Conservation (phyloP, 2,113 vertebrate genomes). For the Narcine bancroftii region DNA sequence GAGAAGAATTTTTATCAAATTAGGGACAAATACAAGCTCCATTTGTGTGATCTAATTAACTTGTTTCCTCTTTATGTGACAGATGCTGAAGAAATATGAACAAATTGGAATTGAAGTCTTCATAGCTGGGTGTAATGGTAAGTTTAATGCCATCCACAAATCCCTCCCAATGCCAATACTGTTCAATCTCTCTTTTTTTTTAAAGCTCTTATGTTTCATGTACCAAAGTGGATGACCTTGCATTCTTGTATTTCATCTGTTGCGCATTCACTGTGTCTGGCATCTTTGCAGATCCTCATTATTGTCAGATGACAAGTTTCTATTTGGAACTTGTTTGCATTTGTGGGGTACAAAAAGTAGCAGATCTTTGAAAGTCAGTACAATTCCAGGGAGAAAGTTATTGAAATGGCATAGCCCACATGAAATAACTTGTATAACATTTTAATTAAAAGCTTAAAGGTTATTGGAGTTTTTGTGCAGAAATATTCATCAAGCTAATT, state of each 20-base stretch:
- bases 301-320: not conserved
- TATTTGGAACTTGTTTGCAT: not conserved
- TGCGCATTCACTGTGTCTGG: no score
- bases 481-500: not conserved
- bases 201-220: no score
- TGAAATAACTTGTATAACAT: not conserved
- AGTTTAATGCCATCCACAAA: slow-evolving; percentile 44
- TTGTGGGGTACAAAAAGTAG: not conserved
- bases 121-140: slow-evolving; percentile 76
- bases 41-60: not conserved
- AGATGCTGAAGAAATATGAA: slow-evolving; percentile 81
- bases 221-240: no score
- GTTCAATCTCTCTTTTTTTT: no score
- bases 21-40: no score
- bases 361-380: not conserved
- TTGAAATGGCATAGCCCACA: not conserved
- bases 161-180: no score
- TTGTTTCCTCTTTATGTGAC: slow-evolving; percentile 46
- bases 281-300: no score
- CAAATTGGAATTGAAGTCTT: slow-evolving; percentile 68
- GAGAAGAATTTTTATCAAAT: not conserved
- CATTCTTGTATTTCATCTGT: no score
- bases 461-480: not conserved
- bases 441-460: not conserved
- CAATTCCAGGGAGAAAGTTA: not conserved